A percentile compares a stretch with the other conserved stretches of the same genome.
Conservation (phyloP, 2,113 vertebrate species). For the Rafetus swinhoei region DNA sequence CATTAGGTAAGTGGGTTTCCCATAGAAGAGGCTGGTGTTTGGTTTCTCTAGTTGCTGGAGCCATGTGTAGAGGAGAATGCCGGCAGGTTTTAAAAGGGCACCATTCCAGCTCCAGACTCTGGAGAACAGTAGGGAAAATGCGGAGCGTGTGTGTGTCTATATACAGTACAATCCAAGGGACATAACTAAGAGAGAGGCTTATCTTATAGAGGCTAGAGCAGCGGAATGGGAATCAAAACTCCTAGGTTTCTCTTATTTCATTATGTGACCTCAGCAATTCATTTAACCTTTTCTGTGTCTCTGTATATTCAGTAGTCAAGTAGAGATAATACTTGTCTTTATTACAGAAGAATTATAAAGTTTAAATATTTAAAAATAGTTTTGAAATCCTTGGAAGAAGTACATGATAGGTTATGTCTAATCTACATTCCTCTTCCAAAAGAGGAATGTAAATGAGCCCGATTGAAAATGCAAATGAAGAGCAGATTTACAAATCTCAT, state of each 20-base stretch:
- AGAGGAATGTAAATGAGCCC: too few species aligned
- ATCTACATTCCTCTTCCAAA: too few species aligned
- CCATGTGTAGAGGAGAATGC: neutral
- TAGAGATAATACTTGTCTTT: neutral
- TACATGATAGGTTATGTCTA: neutral
- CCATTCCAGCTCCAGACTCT: neutral
- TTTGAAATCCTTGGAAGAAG: neutral
- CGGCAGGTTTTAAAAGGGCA: neutral
- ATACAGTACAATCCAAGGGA: neutral
- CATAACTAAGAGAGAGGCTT: neutral
- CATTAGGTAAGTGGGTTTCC: slow-evolving; percentile 10
- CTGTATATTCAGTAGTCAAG: neutral
- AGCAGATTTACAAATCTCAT: too few species aligned
- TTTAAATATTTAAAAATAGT: neutral
- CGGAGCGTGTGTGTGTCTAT: neutral
- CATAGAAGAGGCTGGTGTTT: neutral
- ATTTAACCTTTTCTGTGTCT: neutral
- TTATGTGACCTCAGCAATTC: neutral
- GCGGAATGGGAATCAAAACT: neutral
- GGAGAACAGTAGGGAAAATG: neutral
- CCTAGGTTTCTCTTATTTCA: neutral
- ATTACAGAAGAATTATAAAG: neutral
- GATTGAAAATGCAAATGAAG: too few species aligned
- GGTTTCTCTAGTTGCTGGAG: neutral
- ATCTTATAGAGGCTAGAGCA: neutral